A percentile compares a stretch with the other conserved stretches of the same genome.
phyloP scores from a whole-genome alignment of 2,797 vertebrate species.

The Falco biarmicus region DNA sequence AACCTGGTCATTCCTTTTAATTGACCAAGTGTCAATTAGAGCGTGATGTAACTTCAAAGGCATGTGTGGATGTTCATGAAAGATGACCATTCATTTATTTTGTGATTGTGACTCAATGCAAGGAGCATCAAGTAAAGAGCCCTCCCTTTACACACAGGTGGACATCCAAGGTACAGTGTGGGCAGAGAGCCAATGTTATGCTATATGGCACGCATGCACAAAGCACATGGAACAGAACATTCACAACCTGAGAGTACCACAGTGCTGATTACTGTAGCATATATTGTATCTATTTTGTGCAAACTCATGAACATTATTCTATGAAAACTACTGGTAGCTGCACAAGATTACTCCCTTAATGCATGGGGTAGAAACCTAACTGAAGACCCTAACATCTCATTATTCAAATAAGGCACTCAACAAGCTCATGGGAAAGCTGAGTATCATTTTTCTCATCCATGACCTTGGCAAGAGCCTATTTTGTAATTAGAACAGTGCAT shows the following conservation, averaged over 20 bases:
- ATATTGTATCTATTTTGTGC: neutral
- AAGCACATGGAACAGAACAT: neutral
- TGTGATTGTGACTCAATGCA: neutral
- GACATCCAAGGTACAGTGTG: neutral
- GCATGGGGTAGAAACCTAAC: neutral
- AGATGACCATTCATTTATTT: slow-evolving; percentile 44
- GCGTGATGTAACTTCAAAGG: neutral
- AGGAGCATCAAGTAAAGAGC: neutral
- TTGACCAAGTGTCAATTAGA: neutral
- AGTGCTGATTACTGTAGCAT: neutral
- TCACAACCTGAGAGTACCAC: neutral
- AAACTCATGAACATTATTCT: neutral
- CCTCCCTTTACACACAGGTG: neutral
- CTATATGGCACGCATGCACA: neutral
- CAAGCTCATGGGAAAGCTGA: neutral
- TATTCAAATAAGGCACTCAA: neutral
- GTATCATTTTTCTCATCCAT: neutral
- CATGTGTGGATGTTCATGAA: slow-evolving; percentile 23
- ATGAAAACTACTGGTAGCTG: neutral
- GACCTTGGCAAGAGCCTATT: neutral
- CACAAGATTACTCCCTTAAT: neutral
- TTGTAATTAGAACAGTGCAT: neutral
- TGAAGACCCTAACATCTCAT: neutral
- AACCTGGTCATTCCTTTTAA: slow-evolving; percentile 46
- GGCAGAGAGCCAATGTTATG: neutral